These are phyloP conservation scores for Onychostoma macrolepis DNA, from an alignment of 2,113 vertebrate species.

Conservation along the genomic window DNA sequence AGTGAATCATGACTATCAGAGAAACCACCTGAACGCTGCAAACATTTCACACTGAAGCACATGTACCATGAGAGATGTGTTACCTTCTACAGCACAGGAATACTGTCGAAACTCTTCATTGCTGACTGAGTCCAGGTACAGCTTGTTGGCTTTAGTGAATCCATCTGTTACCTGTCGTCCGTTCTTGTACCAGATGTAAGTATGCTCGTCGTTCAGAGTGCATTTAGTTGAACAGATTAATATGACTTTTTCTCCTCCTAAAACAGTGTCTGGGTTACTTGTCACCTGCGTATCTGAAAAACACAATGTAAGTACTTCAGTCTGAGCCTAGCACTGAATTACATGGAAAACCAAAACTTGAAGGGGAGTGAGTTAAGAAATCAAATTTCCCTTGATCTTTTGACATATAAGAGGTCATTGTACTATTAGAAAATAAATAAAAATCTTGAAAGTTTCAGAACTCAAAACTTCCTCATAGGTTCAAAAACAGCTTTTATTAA, in stretches of 20 bases:
- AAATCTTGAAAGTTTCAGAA: too few species aligned
- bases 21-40: too few species aligned
- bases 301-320: background rate
- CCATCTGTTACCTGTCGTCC: conserved; percentile 5
- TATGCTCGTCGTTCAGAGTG: conserved; percentile 18
- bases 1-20: too few species aligned
- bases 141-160: conserved; percentile 33
- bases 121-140: background rate
- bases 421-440: too few species aligned
- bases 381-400: too few species aligned
- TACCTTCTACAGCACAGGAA: background rate
- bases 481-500: too few species aligned
- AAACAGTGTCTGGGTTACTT: background rate
- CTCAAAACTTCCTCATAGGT: too few species aligned
- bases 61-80: background rate
- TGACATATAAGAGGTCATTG: too few species aligned
- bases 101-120: background rate
- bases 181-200: conserved; percentile 43
- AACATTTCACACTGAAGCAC: too few species aligned
- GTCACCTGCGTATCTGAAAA: conserved; percentile 14
- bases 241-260: background rate
- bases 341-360: background rate
- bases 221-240: conserved; percentile 35
- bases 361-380: too few species aligned
- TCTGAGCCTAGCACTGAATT: background rate